Evolutionary conservation across 2,888 invertebrate species (phyloP).

Genomic region (Dynastes maya): DNA sequence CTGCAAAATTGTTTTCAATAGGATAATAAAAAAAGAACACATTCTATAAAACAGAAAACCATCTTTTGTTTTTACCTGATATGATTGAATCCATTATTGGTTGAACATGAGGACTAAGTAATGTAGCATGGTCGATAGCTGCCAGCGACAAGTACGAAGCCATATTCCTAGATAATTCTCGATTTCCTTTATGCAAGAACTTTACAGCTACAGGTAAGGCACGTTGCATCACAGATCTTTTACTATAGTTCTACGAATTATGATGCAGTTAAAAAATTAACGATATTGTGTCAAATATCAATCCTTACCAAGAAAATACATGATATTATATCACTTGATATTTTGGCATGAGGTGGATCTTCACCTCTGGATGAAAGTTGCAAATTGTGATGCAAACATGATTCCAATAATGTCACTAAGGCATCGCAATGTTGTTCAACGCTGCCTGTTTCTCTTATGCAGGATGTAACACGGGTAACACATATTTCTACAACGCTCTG

Average conservation of each 20-base stretch:
- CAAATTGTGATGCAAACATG: conserved; percentile 90
- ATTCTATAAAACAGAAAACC: background rate
- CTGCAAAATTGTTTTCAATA: conserved; percentile 16
- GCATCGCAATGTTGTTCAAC: conserved; percentile 90
- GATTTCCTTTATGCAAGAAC: conserved; percentile 91
- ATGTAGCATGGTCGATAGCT: conserved; percentile 90
- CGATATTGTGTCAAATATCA: background rate
- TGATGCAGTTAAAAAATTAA: background rate
- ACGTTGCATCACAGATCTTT: conserved; percentile 83
- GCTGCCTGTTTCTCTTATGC: conserved; percentile 90
- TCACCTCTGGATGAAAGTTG: conserved; percentile 85
- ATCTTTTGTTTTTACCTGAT: conserved; percentile 74
- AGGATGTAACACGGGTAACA: conserved; percentile 91
- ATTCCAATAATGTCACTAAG: conserved; percentile 87
- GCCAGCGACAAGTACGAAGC: conserved; percentile 94
- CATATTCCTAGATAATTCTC: conserved; percentile 90
- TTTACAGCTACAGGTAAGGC: conserved; percentile 93
- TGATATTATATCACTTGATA: conserved; percentile 94
- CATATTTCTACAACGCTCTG: conserved; percentile 97
- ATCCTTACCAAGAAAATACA: conserved; percentile 88
- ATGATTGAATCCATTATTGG: conserved; percentile 93
- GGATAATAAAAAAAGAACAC: background rate
- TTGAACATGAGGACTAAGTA: conserved; percentile 90
- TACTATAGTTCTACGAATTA: conserved; percentile 77
- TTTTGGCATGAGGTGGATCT: conserved; percentile 97